Evolutionary conservation across 2,888 invertebrate species (phyloP).

Genomic region (Stenodera caucasica): DNA sequence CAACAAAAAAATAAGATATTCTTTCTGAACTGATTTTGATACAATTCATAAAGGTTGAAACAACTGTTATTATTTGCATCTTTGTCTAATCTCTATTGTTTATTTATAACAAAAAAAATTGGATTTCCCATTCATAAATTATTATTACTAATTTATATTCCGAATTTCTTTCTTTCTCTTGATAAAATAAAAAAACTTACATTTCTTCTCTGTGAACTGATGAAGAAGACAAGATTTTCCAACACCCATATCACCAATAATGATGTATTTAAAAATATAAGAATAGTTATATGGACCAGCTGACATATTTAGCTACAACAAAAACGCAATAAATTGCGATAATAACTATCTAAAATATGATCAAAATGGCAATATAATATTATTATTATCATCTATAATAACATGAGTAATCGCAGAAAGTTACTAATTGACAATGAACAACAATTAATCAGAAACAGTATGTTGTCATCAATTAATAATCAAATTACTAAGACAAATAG

Average conservation of each 20-base stretch:
- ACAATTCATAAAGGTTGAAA: background rate
- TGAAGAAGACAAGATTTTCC: conserved; percentile 99
- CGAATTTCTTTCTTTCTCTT: background rate
- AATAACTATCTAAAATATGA: background rate
- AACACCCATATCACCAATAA: conserved; percentile 99
- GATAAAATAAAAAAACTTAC: conserved; percentile 67
- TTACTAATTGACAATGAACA: background rate
- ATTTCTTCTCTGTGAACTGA: conserved; percentile 99
- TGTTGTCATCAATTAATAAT: background rate
- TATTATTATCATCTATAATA: background rate
- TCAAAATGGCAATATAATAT: too few relatives aligned
- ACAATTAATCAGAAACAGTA: background rate
- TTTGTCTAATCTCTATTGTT: background rate
- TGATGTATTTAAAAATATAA: conserved; percentile 99
- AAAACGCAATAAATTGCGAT: background rate
- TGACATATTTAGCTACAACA: conserved; percentile 67
- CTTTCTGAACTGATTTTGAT: background rate
- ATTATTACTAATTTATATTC: background rate
- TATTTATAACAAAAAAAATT: background rate
- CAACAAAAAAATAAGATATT: conserved; percentile 5
- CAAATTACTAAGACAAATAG: background rate
- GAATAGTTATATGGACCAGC: conserved; percentile 99
- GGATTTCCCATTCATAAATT: background rate
- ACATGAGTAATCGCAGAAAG: background rate
- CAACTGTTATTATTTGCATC: background rate